Evolutionary conservation across 2,888 invertebrate species (phyloP), one percentile per base, ranked within the genome.

Genomic region (Epirrita christyi): DNA sequence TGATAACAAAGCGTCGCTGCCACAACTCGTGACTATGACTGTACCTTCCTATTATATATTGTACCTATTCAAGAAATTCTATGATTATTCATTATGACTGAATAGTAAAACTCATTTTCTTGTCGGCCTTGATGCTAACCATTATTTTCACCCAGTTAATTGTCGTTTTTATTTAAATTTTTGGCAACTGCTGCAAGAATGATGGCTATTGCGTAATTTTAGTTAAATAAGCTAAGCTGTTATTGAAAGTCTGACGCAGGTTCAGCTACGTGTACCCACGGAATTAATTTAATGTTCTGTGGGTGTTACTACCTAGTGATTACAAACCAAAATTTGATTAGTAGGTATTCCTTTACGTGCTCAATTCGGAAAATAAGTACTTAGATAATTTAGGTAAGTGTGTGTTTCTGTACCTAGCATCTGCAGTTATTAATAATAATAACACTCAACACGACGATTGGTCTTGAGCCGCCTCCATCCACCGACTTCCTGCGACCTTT

Each of bases 1-100:
- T 70, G 58, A 64, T 72, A 77, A 52, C 58, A 36, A 14, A 68
- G 63, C 68, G 67, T 72, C 73, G 75, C 70, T 69, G 65, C 66
- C 70, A 72, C 63, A 69, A 67, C 78, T 76, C 75, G 77, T 81
- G 79, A 78, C 76, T 38, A 14, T n/a, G 36, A 36, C 36, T 14
- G 6, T 36, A 36, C 2, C n/a, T 36, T 36, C 36, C n/a, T 36
- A 36, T 21, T 21, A 21, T 21, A 21, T 21, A 21, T 4, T 21
- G n/a, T 21, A 21, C 21, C 2, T 4, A 21, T 4, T 21, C 21
- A 21, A 21, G 0, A n/a, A 48, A 29, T 38, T 48, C 38, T 48
- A 3, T 28, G 21, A 46, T 46, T 46, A 11, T 37, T 46, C 21
- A 3, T 21, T 4, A n/a, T n/a, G n/a, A n/a, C n/a, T n/a, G n/a